A percentile compares a stretch with the other conserved stretches of the same genome.
Evolutionary conservation across 92 coral and sea anemone species (phyloP).

Genomic region (Phenganax marumi): DNA sequence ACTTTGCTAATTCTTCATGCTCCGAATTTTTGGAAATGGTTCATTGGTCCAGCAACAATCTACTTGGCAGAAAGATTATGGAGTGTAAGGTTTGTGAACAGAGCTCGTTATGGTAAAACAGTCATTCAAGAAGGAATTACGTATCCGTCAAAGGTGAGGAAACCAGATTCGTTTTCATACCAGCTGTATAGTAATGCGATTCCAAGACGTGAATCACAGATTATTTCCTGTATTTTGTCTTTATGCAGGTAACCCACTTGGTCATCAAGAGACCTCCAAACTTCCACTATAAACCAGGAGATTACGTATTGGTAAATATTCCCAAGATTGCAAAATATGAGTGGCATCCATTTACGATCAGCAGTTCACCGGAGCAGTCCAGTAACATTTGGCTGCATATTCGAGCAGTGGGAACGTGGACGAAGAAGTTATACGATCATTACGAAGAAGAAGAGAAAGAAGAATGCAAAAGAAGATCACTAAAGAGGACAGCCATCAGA

Average conservation of each 20-base stretch:
- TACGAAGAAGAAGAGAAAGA: slow-evolving; percentile 52
- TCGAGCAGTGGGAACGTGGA: slow-evolving; percentile 84
- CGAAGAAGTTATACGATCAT: slow-evolving; percentile 63
- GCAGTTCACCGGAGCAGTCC: slow-evolving; percentile 79
- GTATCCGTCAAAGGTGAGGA: slow-evolving; percentile 16
- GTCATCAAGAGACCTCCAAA: slow-evolving; percentile 37
- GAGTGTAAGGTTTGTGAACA: slow-evolving; percentile 18
- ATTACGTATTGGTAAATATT: slow-evolving; percentile 70
- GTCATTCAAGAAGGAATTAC: slow-evolving; percentile 34
- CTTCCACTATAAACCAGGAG: slow-evolving; percentile 76
- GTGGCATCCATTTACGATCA: slow-evolving; percentile 82
- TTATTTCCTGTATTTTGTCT: background rate
- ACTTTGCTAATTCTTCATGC: slow-evolving; percentile 27
- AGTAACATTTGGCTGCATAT: slow-evolving; percentile 69
- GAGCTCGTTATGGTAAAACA: slow-evolving; percentile 32
- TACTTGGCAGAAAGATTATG: slow-evolving; percentile 18
- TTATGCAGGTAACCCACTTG: slow-evolving; percentile 26
- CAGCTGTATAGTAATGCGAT: background rate
- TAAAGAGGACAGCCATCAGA: slow-evolving; percentile 33
- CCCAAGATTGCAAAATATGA: slow-evolving; percentile 73
- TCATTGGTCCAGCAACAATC: slow-evolving; percentile 19
- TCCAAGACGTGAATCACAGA: background rate
- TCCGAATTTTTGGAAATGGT: slow-evolving; percentile 39
- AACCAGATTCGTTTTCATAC: background rate
- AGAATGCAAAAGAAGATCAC: slow-evolving; percentile 19